These are phyloP conservation scores for Zygaena filipendulae DNA, from an alignment of 2,888 invertebrate genomes.

Conservation along the genomic window DNA sequence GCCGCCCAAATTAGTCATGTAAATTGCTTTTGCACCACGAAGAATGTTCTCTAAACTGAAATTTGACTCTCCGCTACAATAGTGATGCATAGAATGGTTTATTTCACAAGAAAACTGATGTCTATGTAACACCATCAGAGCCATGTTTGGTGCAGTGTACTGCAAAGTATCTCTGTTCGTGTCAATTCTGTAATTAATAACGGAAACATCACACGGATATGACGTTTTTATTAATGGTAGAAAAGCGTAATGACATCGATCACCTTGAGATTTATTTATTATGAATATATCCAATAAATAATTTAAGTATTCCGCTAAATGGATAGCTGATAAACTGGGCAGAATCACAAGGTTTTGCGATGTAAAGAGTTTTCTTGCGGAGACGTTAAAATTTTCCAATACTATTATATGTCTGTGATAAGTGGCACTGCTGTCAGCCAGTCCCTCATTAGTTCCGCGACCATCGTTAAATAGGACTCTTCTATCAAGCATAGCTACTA, in stretches of 20 bases:
- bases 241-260: constrained; percentile 33
- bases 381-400: constrained; percentile 34
- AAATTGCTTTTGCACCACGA: constrained; percentile 29
- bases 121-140: constrained; percentile 39
- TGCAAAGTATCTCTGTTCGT: constrained; percentile 21
- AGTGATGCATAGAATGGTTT: constrained; percentile 18
- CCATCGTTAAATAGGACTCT: constrained; percentile 92
- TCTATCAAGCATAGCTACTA: constrained; percentile 94
- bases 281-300: constrained; percentile 38
- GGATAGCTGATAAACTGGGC: constrained; percentile 38
- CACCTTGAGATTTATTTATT: constrained; percentile 28
- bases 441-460: constrained; percentile 91
- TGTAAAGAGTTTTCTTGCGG: background rate
- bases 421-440: constrained; percentile 87
- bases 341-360: background rate
- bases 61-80: constrained; percentile 31
- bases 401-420: constrained; percentile 40
- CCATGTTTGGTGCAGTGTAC: constrained; percentile 24
- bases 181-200: constrained; percentile 39
- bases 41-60: constrained; percentile 37
- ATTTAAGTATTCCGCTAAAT: constrained; percentile 32
- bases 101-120: constrained; percentile 38
- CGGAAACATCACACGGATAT: constrained; percentile 45
- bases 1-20: constrained; percentile 46
- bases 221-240: constrained; percentile 39